These are phyloP conservation scores for Herpetotheres cachinnans DNA, from an alignment of 2,113 vertebrate species.

Conservation along the genomic window DNA sequence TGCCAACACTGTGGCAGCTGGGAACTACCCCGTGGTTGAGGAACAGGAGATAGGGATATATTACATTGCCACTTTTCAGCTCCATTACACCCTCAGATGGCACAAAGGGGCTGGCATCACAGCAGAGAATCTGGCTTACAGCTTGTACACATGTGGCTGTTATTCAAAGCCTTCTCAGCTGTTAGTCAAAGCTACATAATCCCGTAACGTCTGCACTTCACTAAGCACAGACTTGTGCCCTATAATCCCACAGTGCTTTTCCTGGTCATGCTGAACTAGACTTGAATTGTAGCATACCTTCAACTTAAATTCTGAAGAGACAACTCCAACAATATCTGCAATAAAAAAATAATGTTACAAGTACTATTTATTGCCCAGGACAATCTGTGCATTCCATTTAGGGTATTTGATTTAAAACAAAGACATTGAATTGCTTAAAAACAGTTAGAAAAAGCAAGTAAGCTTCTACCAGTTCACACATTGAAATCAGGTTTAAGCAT, in stretches of 20 bases:
- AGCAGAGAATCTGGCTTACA: constrained; percentile 19
- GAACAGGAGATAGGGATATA: not conserved
- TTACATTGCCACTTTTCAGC: constrained; percentile 28
- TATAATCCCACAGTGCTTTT: not conserved
- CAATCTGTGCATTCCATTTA: not conserved
- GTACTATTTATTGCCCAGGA: not conserved
- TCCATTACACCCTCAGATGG: constrained; percentile 40
- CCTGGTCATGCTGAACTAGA: not conserved
- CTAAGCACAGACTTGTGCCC: not conserved
- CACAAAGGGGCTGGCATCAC: constrained; percentile 15
- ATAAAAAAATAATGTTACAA: not conserved
- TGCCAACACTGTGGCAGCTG: not conserved
- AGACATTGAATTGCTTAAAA: not conserved
- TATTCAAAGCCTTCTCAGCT: constrained; percentile 28
- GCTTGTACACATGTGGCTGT: not conserved
- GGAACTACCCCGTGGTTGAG: not conserved
- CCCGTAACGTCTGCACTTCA: not conserved
- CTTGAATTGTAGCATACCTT: not conserved
- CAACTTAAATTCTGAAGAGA: not conserved
- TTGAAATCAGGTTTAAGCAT: not conserved
- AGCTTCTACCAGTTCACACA: not conserved
- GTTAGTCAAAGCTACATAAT: not conserved
- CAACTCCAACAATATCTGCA: too few species aligned
- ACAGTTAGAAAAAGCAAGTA: not conserved
- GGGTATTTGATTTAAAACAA: not conserved